These are phyloP conservation scores for Phortica okadai DNA, from an alignment of 2,888 invertebrate species.

Conservation along the genomic window DNA sequence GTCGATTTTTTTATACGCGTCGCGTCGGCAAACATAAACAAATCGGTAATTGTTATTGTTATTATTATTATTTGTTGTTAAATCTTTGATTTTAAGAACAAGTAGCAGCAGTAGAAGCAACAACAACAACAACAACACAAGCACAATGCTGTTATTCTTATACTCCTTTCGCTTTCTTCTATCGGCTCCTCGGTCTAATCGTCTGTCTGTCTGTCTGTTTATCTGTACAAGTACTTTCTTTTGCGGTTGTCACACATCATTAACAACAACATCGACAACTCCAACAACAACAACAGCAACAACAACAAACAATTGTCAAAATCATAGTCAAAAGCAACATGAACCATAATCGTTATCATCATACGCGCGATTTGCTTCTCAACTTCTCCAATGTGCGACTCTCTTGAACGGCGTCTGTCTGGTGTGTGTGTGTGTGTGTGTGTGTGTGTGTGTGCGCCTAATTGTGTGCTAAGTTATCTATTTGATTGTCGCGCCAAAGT, in stretches of 20 bases:
- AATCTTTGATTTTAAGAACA: background rate
- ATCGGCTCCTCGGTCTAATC: too few relatives aligned
- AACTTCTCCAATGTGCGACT: background rate
- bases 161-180: too few relatives aligned
- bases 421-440: constrained; percentile 29
- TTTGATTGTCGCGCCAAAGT: constrained; percentile 57
- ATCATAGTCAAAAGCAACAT: background rate
- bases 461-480: constrained; percentile 69
- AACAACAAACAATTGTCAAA: background rate
- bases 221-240: too few relatives aligned
- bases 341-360: background rate
- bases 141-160: too few relatives aligned
- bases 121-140: background rate
- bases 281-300: background rate
- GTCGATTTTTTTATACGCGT: background rate
- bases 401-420: background rate
- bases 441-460: constrained; percentile 40
- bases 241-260: background rate
- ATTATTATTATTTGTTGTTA: too few relatives aligned
- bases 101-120: background rate
- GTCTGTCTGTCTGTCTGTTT: too few relatives aligned
- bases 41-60: too few relatives aligned
- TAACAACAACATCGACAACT: background rate
- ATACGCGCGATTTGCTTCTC: background rate
- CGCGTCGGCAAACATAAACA: background rate